Evolutionary conservation across 2,888 invertebrate species (phyloP).

Genomic region (Agrotis ipsilon): DNA sequence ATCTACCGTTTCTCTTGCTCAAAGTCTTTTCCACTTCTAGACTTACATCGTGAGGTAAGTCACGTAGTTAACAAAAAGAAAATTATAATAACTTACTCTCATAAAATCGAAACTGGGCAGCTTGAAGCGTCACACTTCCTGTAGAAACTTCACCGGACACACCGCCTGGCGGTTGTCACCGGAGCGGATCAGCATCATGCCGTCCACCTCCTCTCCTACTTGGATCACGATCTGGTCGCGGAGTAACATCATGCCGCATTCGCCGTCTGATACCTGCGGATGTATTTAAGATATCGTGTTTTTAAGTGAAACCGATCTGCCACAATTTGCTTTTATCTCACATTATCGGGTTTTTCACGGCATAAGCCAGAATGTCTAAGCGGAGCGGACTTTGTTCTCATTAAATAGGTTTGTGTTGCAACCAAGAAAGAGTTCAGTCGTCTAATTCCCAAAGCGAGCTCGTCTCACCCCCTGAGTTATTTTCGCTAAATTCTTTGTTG

Average conservation of each 20-base stretch:
- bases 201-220: constrained; percentile 97
- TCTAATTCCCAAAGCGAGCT: too few species aligned
- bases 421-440: too few species aligned
- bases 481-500: too few species aligned
- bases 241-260: constrained; percentile 95
- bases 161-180: constrained; percentile 98
- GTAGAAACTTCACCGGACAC: constrained; percentile 98
- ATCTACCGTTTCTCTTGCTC: too few species aligned
- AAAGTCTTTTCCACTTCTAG: too few species aligned
- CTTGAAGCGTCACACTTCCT: constrained; percentile 96
- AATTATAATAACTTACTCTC: constrained; percentile 71
- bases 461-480: too few species aligned
- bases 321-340: too few species aligned
- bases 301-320: background rate
- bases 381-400: too few species aligned
- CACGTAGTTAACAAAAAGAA: background rate
- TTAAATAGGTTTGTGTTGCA: too few species aligned
- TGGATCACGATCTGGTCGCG: constrained; percentile 98
- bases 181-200: constrained; percentile 98
- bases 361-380: too few species aligned
- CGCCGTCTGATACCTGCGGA: constrained; percentile 96
- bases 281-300: background rate
- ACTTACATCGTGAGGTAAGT: too few species aligned
- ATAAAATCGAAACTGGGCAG: constrained; percentile 83
- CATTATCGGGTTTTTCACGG: too few species aligned